phyloP scores from a whole-genome alignment of 1,140 invertebrate species.

The Chironomus tepperi region DNA sequence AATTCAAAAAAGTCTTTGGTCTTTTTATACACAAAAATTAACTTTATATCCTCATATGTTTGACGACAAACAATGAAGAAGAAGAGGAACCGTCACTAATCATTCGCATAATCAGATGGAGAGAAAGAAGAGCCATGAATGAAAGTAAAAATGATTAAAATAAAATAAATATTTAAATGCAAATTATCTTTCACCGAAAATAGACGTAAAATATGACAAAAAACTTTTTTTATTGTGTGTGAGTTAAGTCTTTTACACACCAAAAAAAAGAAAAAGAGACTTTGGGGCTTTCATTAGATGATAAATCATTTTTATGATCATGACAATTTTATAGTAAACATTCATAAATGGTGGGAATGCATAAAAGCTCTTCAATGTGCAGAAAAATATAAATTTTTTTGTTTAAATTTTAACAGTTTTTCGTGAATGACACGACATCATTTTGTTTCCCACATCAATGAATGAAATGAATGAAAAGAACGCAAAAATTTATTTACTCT shows the following conservation, averaged over 20 bases:
- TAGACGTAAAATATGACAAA: neutral
- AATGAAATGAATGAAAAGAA: neutral
- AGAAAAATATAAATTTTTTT: neutral
- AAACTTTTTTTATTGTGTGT: neutral
- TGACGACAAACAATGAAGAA: too few species aligned
- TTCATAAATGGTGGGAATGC: slow-evolving; percentile 6
- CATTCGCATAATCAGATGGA: too few species aligned
- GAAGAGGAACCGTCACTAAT: too few species aligned
- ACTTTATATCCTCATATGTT: too few species aligned
- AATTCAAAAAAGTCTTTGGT: too few species aligned
- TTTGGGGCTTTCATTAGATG: neutral
- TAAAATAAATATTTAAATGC: slow-evolving; percentile 23
- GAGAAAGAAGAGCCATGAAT: neutral
- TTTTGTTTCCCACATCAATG: neutral
- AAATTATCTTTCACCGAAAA: slow-evolving; percentile 18
- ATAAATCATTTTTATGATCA: neutral
- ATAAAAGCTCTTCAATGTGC: neutral
- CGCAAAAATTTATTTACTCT: neutral
- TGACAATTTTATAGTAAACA: neutral
- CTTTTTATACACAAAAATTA: too few species aligned
- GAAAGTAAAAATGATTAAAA: slow-evolving; percentile 20
- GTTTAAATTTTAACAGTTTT: neutral
- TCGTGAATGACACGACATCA: neutral
- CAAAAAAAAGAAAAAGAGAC: neutral
- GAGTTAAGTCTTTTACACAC: neutral